These are phyloP conservation scores for Bimastos eiseni DNA, from an alignment of 2,888 invertebrate species.

Conservation along the genomic window DNA sequence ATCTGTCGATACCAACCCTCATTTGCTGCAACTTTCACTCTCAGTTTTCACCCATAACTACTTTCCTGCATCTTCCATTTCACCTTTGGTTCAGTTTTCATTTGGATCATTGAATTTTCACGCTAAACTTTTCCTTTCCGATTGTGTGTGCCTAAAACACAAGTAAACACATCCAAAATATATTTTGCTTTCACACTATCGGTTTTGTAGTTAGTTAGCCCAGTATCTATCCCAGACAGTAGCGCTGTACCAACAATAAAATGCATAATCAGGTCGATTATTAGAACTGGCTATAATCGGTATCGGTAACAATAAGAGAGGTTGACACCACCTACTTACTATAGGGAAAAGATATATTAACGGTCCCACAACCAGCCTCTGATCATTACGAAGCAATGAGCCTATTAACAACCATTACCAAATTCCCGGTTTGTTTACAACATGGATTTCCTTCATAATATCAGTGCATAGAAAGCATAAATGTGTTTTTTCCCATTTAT, in stretches of 20 bases:
- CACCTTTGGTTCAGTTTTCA: neutral
- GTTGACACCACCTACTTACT: neutral
- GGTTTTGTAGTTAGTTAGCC: neutral
- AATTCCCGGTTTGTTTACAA: neutral
- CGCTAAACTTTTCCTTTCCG: neutral
- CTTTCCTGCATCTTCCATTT: neutral
- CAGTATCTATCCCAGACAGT: neutral
- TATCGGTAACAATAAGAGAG: neutral
- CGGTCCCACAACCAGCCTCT: neutral
- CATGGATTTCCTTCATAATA: neutral
- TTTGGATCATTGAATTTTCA: neutral
- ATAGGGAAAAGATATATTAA: neutral
- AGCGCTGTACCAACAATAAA: too few relatives aligned
- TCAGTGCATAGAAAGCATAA: neutral
- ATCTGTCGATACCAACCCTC: neutral
- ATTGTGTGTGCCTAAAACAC: neutral
- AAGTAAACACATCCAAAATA: neutral
- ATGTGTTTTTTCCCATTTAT: neutral
- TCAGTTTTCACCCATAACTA: neutral
- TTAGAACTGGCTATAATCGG: neutral
- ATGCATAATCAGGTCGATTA: neutral
- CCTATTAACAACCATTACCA: neutral
- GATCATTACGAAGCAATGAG: neutral
- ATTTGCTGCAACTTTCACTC: neutral
- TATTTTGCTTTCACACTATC: neutral